Conservation (phyloP, 2,888 invertebrate species). For the Drosophila mettleri region DNA sequence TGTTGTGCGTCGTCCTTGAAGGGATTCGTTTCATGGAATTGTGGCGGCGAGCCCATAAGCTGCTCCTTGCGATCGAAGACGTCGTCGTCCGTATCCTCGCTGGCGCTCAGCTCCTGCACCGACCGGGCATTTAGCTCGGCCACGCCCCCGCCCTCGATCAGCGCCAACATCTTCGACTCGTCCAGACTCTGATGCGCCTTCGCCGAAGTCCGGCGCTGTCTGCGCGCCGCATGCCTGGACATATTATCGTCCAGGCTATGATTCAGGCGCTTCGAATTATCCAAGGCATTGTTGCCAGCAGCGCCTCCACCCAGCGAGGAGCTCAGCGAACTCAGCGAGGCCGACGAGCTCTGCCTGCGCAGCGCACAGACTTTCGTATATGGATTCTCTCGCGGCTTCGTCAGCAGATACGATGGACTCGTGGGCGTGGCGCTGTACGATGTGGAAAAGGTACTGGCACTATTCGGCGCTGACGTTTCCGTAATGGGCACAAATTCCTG, state of each 20-base stretch:
- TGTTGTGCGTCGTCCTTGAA: conserved; percentile 80
- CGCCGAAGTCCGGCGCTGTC: conserved; percentile 85
- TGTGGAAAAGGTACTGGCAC: conserved; percentile 75
- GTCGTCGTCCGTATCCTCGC: conserved; percentile 75
- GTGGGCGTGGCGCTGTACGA: conserved; percentile 87
- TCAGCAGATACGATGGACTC: conserved; percentile 87
- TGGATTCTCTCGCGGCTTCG: conserved; percentile 92
- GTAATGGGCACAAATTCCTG: conserved; percentile 81
- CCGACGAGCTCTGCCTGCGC: conserved; percentile 92
- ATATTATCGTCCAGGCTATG: conserved; percentile 91
- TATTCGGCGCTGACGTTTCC: conserved; percentile 67
- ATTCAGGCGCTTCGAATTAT: conserved; percentile 88
- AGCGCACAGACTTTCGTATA: conserved; percentile 96
- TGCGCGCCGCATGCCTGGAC: conserved; percentile 73
- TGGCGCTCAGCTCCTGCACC: conserved; percentile 39
- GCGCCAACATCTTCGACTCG: conserved; percentile 86
- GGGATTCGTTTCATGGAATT: conserved; percentile 84
- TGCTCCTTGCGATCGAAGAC: conserved; percentile 67
- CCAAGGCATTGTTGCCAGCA: conserved; percentile 76
- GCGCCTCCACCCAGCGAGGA: conserved; percentile 77
- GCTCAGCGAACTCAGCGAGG: conserved; percentile 88
- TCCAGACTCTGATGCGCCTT: conserved; percentile 90
- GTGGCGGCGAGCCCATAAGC: conserved; percentile 50
- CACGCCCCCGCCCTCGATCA: conserved; percentile 76
- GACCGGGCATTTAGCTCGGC: conserved; percentile 46